A percentile compares a stretch with the other conserved stretches of the same genome.
Evolutionary conservation across 1,140 invertebrate species (phyloP).

Genomic region (Phthorimaea operculella): DNA sequence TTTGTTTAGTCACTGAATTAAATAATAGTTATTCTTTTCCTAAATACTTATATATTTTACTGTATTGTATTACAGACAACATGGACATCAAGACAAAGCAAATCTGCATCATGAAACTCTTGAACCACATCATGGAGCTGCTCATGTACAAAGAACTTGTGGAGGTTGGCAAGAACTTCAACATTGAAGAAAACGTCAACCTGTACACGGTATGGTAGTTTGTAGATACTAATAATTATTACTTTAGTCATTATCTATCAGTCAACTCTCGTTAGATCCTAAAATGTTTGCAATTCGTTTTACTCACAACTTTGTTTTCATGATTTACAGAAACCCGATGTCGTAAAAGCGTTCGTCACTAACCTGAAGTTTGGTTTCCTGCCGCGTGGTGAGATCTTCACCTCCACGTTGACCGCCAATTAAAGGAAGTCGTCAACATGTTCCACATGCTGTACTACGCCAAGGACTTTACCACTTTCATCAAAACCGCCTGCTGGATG

Average conservation of each 20-base stretch:
- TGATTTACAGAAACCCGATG: constrained; percentile 64
- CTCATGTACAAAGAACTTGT: constrained; percentile 56
- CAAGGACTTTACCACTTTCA: constrained; percentile 71
- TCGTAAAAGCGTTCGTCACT: constrained; percentile 71
- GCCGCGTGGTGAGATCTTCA: constrained; percentile 72
- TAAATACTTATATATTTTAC: not conserved
- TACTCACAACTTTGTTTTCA: not conserved
- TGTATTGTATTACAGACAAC: constrained; percentile 62
- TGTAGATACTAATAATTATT: not conserved
- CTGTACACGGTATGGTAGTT: constrained; percentile 41
- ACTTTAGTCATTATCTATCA: not conserved
- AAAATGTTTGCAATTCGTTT: no score
- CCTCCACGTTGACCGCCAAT: constrained; percentile 70
- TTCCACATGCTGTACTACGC: constrained; percentile 78
- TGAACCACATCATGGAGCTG: constrained; percentile 71
- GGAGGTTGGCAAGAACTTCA: constrained; percentile 67
- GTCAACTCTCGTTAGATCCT: not conserved
- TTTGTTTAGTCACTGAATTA: no score
- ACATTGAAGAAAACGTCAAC: constrained; percentile 67
- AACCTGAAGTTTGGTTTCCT: constrained; percentile 68
- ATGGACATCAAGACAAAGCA: constrained; percentile 63
- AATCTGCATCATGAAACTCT: constrained; percentile 70
- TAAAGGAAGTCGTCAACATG: constrained; percentile 70
- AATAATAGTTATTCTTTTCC: no score
- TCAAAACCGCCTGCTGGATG: constrained; percentile 72